phyloP scores from a whole-genome alignment of 2,797 vertebrate genomes.

The Carduelis carduelis region DNA sequence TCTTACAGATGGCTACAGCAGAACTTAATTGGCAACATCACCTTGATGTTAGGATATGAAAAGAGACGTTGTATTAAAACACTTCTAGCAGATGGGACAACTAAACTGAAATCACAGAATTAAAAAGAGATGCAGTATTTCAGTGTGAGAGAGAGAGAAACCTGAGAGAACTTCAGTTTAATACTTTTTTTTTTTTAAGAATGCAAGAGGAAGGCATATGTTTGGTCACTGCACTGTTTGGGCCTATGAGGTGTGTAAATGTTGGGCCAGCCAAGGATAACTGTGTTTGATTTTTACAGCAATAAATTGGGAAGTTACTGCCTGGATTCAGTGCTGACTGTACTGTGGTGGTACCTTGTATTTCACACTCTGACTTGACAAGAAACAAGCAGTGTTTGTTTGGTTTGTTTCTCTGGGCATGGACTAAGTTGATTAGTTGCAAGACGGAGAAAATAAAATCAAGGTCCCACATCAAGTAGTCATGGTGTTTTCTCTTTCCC shows the following conservation, averaged over 20 bases:
- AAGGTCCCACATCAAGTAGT: not conserved
- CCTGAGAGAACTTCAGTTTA: not conserved
- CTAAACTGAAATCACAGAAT: not conserved
- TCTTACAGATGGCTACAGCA: not conserved
- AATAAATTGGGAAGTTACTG: not conserved
- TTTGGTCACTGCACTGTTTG: not conserved
- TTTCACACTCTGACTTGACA: not conserved
- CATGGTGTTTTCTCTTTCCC: fast-evolving
- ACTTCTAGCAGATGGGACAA: not conserved
- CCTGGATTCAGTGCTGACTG: not conserved
- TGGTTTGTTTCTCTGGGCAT: not conserved
- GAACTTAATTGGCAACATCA: not conserved
- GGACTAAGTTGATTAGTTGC: not conserved
- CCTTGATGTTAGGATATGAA: not conserved
- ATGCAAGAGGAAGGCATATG: not conserved
- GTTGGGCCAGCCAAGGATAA: not conserved
- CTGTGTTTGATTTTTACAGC: not conserved
- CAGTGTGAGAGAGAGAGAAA: not conserved
- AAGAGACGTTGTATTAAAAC: not conserved
- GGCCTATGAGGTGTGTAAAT: fast-evolving
- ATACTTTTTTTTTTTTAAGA: not conserved
- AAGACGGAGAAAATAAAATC: not conserved
- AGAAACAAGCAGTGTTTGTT: not conserved
- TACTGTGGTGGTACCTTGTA: not conserved
- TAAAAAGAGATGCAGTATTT: not conserved